Evolutionary conservation across 2,113 vertebrate genomes (phyloP), one percentile per base, ranked within the genome.

Genomic region (Balaenoptera acutorostrata): DNA sequence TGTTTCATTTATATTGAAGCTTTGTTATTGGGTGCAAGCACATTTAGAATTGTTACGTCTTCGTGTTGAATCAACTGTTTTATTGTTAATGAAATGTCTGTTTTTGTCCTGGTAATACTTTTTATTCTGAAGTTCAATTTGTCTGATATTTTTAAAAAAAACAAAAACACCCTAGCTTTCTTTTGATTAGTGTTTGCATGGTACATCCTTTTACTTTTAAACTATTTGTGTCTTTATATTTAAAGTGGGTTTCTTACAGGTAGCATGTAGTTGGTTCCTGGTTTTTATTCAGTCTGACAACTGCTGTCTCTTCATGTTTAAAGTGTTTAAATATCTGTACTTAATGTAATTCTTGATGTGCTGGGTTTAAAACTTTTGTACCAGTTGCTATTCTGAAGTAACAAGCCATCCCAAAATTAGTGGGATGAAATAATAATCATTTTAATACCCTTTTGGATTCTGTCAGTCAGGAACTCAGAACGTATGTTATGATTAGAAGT

Each of bases 331-430:
- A 80, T 33, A 64, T 80, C 86, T 49, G 63, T 74, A n/a, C 33
- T 64, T 90, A 78, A 55, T 72, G 14, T 87, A 29, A 61, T 69
- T 90, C 41, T 68, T 86, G 36, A 29, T 87, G 33, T 86, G 20
- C 39, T 46, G 44, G 87, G 29, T 87, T 94, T 59, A 86, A 94
- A 81, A 87, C 18, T 86, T 86, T 90, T 87, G n/a, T 44, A 87
- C n/a, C n/a, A 69, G n/a, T 52, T 87, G n/a, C 46, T 82, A 1
- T 96, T 87, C 39, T 29, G 49, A 68, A 68, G 33, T 94, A 49
- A 29, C 11, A 52, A 82, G 33, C 46, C 74, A 66, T 59, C 33
- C 46, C 66, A 90, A 90, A 71, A 66, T 81, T 86, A 81, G 66
- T 74, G 4, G 33, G 14, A 86, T 90, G 64, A 81, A 86, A 84